Percentiles rank a stretch among this genome's conserved stretches.
phyloP scores from a whole-genome alignment of 2,113 vertebrate genomes.

The Pelobates fuscus region DNA sequence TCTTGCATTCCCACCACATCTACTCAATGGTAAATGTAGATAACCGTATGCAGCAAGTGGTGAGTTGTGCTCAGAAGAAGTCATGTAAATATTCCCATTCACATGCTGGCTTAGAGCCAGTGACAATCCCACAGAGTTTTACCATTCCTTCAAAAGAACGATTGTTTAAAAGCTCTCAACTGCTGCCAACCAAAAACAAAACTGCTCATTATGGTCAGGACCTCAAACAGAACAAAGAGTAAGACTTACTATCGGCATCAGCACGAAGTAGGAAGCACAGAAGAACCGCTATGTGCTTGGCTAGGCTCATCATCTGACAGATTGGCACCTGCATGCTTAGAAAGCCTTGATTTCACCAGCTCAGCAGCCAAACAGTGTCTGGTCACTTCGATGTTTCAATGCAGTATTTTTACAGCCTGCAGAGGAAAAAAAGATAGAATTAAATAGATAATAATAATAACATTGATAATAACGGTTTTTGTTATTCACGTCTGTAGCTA shows the following conservation, averaged over 20 bases:
- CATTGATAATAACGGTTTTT: not conserved
- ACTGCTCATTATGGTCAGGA: conserved; percentile 47
- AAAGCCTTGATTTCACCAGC: conserved; percentile 82
- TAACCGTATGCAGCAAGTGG: too few species aligned
- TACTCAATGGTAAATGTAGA: too few species aligned
- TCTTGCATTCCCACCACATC: too few species aligned
- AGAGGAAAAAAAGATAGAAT: conserved; percentile 46
- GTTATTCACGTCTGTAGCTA: not conserved
- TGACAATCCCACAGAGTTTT: conserved; percentile 53
- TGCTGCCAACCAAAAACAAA: conserved; percentile 62
- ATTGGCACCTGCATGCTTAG: conserved; percentile 83
- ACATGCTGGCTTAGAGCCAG: conserved; percentile 55
- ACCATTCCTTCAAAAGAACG: conserved; percentile 58
- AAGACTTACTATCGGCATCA: conserved; percentile 88
- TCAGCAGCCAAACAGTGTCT: conserved; percentile 77
- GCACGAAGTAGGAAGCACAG: conserved; percentile 79
- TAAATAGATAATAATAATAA: conserved; percentile 53
- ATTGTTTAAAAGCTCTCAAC: conserved; percentile 51
- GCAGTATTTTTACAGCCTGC: conserved; percentile 91
- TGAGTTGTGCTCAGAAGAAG: too few species aligned
- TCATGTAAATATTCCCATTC: conserved; percentile 57
- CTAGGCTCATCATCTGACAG: conserved; percentile 83
- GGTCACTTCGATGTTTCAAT: conserved; percentile 80
- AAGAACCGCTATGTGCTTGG: conserved; percentile 81
- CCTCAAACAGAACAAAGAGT: conserved; percentile 41